Conservation (phyloP, 2,797 vertebrate genomes). For the Lycodopsis pacificus region DNA sequence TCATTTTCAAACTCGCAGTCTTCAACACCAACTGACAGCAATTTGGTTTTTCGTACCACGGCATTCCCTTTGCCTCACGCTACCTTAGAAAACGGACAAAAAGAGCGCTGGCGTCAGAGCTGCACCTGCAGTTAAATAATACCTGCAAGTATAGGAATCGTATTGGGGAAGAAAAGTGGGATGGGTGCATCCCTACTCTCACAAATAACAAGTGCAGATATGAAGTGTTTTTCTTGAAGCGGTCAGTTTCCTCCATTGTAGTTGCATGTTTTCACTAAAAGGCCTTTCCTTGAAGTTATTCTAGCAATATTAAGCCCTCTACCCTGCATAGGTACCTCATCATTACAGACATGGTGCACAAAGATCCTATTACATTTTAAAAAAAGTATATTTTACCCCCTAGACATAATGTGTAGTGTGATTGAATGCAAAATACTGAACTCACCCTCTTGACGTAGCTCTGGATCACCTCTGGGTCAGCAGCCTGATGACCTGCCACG, state of each 20-base stretch:
- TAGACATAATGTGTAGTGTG: background rate
- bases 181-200: background rate
- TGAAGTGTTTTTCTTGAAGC: constrained; percentile 3
- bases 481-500: constrained; percentile 85
- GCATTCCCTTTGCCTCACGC: background rate
- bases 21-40: background rate
- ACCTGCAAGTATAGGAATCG: background rate
- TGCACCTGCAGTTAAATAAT: background rate
- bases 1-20: background rate
- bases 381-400: background rate
- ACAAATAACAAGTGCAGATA: background rate
- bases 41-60: background rate
- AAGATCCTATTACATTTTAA: background rate
- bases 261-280: background rate
- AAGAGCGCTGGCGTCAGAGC: background rate
- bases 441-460: constrained; percentile 94
- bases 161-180: too few species aligned
- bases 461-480: constrained; percentile 89
- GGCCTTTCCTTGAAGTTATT: constrained; percentile 20
- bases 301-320: constrained; percentile 11
- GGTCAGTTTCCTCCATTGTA: background rate
- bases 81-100: background rate
- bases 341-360: background rate
- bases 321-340: background rate
- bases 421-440: constrained; percentile 10